Percentiles rank a stretch among this genome's conserved stretches.
Evolutionary conservation across 2,888 invertebrate species (phyloP).

Genomic region (Physocephala rufipes): DNA sequence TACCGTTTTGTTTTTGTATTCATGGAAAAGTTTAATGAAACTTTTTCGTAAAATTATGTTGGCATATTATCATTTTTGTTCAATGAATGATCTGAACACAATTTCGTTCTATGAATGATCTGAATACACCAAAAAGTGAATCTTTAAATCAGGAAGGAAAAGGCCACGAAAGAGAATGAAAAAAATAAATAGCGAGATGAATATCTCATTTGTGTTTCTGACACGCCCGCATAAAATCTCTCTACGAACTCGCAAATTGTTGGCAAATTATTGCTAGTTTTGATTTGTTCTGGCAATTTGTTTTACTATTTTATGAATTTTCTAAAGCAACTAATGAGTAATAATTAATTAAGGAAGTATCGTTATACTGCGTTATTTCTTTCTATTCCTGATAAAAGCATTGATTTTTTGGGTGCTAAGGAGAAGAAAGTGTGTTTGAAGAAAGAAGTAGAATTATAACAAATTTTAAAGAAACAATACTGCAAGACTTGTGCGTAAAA

Average conservation of each 20-base stretch:
- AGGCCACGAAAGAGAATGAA: neutral
- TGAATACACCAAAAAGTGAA: neutral
- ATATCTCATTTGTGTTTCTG: neutral
- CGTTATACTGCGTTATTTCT: too few species aligned
- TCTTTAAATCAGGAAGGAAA: neutral
- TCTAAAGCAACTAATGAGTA: neutral
- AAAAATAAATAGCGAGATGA: neutral
- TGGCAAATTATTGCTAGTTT: slow-evolving; percentile 7
- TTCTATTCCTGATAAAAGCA: too few species aligned
- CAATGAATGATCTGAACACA: too few species aligned
- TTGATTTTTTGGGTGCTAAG: too few species aligned
- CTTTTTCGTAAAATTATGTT: too few species aligned
- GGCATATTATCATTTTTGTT: too few species aligned
- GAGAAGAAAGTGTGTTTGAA: too few species aligned
- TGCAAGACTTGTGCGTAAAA: too few species aligned
- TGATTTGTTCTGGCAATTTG: slow-evolving; percentile 9
- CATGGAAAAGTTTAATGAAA: neutral
- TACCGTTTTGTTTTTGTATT: neutral
- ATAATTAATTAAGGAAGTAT: neutral
- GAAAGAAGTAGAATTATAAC: too few species aligned
- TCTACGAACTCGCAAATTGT: slow-evolving; percentile 9
- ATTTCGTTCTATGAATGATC: neutral
- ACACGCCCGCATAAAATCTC: neutral
- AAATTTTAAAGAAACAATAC: too few species aligned
- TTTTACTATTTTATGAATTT: slow-evolving; percentile 4